These are phyloP conservation scores for Chrysolophus pictus DNA, from an alignment of 2,797 vertebrate species.

Conservation along the genomic window DNA sequence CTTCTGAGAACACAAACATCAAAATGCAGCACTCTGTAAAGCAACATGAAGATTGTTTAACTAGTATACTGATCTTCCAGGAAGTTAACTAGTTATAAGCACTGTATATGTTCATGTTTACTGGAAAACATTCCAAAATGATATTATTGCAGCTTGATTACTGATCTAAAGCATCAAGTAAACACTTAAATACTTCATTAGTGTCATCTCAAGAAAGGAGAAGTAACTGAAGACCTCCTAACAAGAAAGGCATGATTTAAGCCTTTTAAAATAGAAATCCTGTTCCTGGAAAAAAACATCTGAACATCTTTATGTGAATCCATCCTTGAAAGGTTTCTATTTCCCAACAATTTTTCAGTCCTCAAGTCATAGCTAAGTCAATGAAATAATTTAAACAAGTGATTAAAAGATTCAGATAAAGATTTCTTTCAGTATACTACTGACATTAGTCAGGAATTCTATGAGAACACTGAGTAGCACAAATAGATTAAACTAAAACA, in stretches of 20 bases:
- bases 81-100: not conserved
- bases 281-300: not conserved
- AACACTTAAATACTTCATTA: not conserved
- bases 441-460: not conserved
- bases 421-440: not conserved
- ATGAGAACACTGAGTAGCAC: not conserved
- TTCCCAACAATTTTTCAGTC: not conserved
- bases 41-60: rapidly evolving
- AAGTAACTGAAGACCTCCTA: not conserved
- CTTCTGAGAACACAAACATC: not conserved
- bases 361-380: not conserved
- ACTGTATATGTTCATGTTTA: not conserved
- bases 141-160: not conserved
- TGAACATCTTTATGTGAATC: rapidly evolving
- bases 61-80: rapidly evolving
- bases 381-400: not conserved
- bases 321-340: not conserved
- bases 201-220: too few species aligned
- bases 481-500: not conserved
- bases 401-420: not conserved
- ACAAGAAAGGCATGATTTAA: not conserved
- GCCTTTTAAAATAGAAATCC: not conserved
- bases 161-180: not conserved
- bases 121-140: not conserved
- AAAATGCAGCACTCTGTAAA: not conserved